phyloP scores from a whole-genome alignment of 2,888 invertebrate species.

The Shargacucullia verbasci region DNA sequence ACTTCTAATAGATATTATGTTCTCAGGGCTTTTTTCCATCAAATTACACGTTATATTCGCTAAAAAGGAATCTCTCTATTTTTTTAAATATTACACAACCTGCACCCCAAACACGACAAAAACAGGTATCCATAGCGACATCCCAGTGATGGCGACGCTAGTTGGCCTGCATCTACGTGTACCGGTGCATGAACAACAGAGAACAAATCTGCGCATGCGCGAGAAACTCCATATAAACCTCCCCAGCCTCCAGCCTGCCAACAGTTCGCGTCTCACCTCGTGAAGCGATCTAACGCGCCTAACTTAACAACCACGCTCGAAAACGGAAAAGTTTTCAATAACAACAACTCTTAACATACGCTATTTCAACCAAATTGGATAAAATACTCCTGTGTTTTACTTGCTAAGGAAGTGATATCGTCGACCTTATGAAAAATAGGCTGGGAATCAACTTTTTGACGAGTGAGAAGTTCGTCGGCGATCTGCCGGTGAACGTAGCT shows the following conservation, averaged over 20 bases:
- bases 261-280: slow-evolving; percentile 74
- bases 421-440: slow-evolving; percentile 81
- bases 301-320: slow-evolving; percentile 57
- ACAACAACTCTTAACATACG: slow-evolving; percentile 56
- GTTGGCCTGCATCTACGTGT: slow-evolving; percentile 65
- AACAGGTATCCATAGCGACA: slow-evolving; percentile 33
- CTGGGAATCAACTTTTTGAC: slow-evolving; percentile 73
- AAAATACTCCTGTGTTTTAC: slow-evolving; percentile 53
- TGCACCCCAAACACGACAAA: slow-evolving; percentile 11
- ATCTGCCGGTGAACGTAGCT: slow-evolving; percentile 71
- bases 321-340: slow-evolving; percentile 75
- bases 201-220: slow-evolving; percentile 73
- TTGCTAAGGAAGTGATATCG: slow-evolving; percentile 60
- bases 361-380: slow-evolving; percentile 43
- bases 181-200: slow-evolving; percentile 60
- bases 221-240: slow-evolving; percentile 70
- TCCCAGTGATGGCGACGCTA: slow-evolving; percentile 18
- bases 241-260: slow-evolving; percentile 57
- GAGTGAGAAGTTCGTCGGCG: slow-evolving; percentile 76
- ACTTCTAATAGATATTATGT: no score
- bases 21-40: no score
- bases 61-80: no score
- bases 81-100: slow-evolving; percentile 8
- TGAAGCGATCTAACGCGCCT: slow-evolving; percentile 68
- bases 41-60: no score